Conservation (phyloP, 2,888 invertebrate genomes). For the Drosophila kuntzei region DNA sequence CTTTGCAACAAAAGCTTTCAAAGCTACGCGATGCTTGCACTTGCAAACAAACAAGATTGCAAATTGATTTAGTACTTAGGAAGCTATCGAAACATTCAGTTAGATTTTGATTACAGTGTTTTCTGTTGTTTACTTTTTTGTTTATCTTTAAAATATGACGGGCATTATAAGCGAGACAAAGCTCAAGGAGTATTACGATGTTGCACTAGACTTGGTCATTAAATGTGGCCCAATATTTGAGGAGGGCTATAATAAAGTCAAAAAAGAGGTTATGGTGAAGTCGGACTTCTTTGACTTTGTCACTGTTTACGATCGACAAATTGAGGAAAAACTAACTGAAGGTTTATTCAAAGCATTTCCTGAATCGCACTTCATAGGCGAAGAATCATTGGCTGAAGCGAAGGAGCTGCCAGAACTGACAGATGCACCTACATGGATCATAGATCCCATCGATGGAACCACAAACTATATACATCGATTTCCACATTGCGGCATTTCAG, state of each 20-base stretch:
- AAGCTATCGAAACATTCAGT: slow-evolving; percentile 16
- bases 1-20: slow-evolving; percentile 28
- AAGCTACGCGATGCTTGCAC: not conserved
- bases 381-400: slow-evolving; percentile 87
- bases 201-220: slow-evolving; percentile 73
- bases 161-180: slow-evolving; percentile 75
- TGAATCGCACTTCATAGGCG: slow-evolving; percentile 91
- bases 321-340: slow-evolving; percentile 89
- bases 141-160: slow-evolving; percentile 23
- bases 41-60: not conserved
- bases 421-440: slow-evolving; percentile 92
- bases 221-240: slow-evolving; percentile 79
- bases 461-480: slow-evolving; percentile 91
- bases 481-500: slow-evolving; percentile 89
- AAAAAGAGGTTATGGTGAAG: slow-evolving; percentile 85
- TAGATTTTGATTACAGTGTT: not conserved
- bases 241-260: slow-evolving; percentile 76
- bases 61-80: slow-evolving; percentile 25
- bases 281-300: slow-evolving; percentile 89
- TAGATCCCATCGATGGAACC: slow-evolving; percentile 96
- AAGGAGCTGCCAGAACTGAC: slow-evolving; percentile 86
- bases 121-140: slow-evolving; percentile 5
- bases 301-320: slow-evolving; percentile 91
- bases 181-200: slow-evolving; percentile 75
- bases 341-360: slow-evolving; percentile 87